Evolutionary conservation across 2,888 invertebrate genomes (phyloP).

Genomic region (Marronus borbonicus): DNA sequence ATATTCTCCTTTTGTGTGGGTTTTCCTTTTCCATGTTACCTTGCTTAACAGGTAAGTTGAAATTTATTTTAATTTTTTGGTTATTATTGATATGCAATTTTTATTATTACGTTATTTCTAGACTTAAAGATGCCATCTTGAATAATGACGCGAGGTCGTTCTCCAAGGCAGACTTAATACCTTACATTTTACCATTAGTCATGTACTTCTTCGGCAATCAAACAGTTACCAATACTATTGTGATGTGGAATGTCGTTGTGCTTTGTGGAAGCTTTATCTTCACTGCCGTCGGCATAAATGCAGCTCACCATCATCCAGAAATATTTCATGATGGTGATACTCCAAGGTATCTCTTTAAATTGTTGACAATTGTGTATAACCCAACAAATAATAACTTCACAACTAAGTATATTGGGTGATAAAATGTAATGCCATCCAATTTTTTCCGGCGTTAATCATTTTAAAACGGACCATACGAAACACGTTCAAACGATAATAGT

Average conservation of each 20-base stretch:
- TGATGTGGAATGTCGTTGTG: constrained; percentile 74
- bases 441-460: no score
- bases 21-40: not conserved
- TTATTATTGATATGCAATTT: not conserved
- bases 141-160: constrained; percentile 53
- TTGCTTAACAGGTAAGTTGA: constrained; percentile 19
- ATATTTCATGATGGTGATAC: constrained; percentile 85
- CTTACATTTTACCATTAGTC: constrained; percentile 54
- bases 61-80: not conserved
- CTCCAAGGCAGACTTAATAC: constrained; percentile 67
- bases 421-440: no score
- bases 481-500: no score
- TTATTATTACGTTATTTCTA: constrained; percentile 2
- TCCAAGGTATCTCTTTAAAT: constrained; percentile 70
- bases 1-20: constrained; percentile 68
- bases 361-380: no score
- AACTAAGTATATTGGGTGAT: no score
- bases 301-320: constrained; percentile 84
- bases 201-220: constrained; percentile 62
- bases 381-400: no score
- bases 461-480: no score
- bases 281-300: constrained; percentile 77
- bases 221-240: constrained; percentile 65
- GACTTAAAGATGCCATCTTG: not conserved
- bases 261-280: constrained; percentile 76